Evolutionary conservation across 2,797 vertebrate genomes (phyloP).

Genomic region (Oophaga sylvatica): DNA sequence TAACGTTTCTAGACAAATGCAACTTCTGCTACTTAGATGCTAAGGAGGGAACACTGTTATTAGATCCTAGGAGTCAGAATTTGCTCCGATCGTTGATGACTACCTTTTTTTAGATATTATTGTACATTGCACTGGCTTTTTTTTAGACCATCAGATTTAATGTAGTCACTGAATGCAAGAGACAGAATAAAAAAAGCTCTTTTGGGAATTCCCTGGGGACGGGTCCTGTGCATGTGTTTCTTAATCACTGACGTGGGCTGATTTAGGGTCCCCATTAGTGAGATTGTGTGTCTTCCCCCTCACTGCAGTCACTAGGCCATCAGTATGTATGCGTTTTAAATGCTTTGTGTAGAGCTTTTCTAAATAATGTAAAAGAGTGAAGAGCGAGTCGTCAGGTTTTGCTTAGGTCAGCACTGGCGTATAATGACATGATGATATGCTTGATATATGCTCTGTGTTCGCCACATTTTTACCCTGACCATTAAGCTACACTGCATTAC

Average conservation of each 20-base stretch:
- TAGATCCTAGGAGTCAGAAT: no score
- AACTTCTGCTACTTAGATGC: neutral
- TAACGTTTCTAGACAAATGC: neutral
- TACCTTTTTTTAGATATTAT: neutral
- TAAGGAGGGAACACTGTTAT: neutral
- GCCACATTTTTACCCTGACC: neutral
- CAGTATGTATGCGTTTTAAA: neutral
- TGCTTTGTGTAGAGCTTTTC: neutral
- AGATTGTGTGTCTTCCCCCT: conserved; percentile 7
- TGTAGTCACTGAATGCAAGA: conserved; percentile 13
- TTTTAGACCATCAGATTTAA: neutral
- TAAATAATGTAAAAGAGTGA: neutral
- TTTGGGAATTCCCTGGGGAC: neutral
- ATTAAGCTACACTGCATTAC: neutral
- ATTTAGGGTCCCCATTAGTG: conserved; percentile 44
- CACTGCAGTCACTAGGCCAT: neutral
- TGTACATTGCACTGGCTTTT: neutral
- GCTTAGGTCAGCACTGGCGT: conserved; percentile 16
- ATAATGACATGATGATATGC: conserved; percentile 10
- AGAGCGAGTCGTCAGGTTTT: conserved; percentile 1
- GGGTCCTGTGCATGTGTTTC: neutral
- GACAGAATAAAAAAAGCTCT: neutral
- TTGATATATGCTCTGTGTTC: neutral
- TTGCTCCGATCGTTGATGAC: no score
- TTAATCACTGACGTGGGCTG: conserved; percentile 26